Conservation (phyloP, 2,113 vertebrate genomes). For the Carassius gibelio region DNA sequence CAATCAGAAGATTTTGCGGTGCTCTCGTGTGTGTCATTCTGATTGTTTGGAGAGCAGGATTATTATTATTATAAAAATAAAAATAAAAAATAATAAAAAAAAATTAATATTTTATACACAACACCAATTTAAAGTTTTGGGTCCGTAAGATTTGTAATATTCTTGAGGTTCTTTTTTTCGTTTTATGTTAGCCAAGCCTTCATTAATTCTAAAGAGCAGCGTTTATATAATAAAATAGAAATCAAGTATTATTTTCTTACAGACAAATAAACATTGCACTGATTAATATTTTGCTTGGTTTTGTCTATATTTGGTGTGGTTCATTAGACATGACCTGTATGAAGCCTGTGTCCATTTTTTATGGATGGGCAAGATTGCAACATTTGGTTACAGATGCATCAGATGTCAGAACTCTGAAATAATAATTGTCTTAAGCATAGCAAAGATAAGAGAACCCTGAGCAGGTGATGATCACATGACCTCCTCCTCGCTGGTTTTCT, state of each 20-base stretch:
- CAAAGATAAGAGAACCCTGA: background rate
- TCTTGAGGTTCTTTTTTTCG: too few relatives aligned
- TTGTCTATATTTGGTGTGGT: background rate
- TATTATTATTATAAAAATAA: background rate
- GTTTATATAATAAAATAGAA: background rate
- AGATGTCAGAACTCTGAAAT: background rate
- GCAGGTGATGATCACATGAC: slow-evolving; percentile 8
- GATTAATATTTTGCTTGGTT: background rate
- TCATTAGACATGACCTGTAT: background rate
- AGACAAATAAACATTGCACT: background rate
- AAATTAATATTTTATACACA: background rate
- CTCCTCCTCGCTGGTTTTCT: background rate
- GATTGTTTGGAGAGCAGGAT: too few relatives aligned
- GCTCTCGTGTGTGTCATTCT: too few relatives aligned
- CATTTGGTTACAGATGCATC: background rate
- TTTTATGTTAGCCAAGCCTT: background rate
- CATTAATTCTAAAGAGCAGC: background rate
- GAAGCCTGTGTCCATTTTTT: background rate
- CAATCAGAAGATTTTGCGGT: too few relatives aligned
- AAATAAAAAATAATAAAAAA: too few relatives aligned
- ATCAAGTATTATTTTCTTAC: background rate
- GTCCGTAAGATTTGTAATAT: background rate
- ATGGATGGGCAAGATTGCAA: background rate
- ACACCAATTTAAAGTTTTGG: background rate
- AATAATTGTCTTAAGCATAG: background rate